Evolutionary conservation across 2,113 vertebrate species (phyloP).

Genomic region (Ardeotis arabs): DNA sequence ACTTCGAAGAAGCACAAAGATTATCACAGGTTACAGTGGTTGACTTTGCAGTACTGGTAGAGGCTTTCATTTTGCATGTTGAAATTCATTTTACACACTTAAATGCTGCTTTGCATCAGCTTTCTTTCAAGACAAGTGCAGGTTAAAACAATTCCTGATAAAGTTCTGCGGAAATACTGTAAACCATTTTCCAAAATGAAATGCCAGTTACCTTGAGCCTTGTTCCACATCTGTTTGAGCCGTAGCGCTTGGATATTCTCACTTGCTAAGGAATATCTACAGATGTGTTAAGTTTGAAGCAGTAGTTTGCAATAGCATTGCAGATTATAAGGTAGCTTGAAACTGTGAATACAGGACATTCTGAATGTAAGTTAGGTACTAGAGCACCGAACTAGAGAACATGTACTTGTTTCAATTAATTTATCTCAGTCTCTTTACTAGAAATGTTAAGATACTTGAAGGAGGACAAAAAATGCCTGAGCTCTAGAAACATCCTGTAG

Average conservation of each 20-base stretch:
- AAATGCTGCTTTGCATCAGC: constrained; percentile 1
- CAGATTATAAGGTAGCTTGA: constrained; percentile 13
- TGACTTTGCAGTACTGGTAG: constrained; percentile 26
- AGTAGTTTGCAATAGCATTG: neutral
- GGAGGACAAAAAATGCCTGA: constrained; percentile 13
- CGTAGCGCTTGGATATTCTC: neutral
- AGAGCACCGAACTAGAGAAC: neutral
- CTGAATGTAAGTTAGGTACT: constrained; percentile 60
- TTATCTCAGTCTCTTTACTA: constrained; percentile 24
- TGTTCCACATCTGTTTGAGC: neutral
- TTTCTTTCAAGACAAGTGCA: neutral
- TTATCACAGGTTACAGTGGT: neutral
- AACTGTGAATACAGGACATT: constrained; percentile 60
- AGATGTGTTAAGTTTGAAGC: neutral
- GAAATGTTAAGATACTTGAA: constrained; percentile 18
- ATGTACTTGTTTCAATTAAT: neutral
- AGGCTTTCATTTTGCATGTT: constrained; percentile 18
- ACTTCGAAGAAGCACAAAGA: constrained; percentile 47
- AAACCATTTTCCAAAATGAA: neutral
- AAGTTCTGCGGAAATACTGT: neutral
- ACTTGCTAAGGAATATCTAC: neutral
- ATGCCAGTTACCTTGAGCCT: constrained; percentile 2
- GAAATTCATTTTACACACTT: neutral
- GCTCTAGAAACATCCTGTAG: constrained; percentile 60
- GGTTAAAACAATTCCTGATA: neutral